These are phyloP conservation scores for Lottia gigantea DNA, from an alignment of 2,888 invertebrate genomes.

Conservation along the genomic window DNA sequence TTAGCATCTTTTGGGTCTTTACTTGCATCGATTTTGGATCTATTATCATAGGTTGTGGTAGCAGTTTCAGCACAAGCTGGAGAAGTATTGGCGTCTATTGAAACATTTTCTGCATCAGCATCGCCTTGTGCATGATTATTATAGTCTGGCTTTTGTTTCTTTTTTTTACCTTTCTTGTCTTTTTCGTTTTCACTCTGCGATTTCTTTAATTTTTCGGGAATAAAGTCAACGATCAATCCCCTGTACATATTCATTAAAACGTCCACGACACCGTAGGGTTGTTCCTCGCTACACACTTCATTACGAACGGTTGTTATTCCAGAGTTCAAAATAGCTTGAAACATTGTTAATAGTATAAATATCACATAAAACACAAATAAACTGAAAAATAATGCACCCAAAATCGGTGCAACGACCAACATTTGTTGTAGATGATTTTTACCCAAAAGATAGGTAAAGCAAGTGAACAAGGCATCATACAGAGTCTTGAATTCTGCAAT, in stretches of 20 bases:
- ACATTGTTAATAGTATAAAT: slow-evolving; percentile 50
- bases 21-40: too few relatives aligned
- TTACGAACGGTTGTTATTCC: slow-evolving; percentile 39
- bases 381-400: slow-evolving; percentile 48
- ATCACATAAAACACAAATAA: slow-evolving; percentile 47
- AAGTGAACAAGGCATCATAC: slow-evolving; percentile 62
- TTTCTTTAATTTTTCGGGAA: slow-evolving; percentile 19
- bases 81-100: too few relatives aligned
- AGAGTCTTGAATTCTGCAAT: slow-evolving; percentile 59
- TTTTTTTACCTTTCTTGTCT: background rate
- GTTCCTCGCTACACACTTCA: slow-evolving; percentile 27
- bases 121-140: too few relatives aligned
- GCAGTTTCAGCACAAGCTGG: too few relatives aligned
- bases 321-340: slow-evolving; percentile 47
- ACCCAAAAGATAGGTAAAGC: slow-evolving; percentile 61
- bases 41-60: too few relatives aligned
- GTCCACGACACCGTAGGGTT: slow-evolving; percentile 27
- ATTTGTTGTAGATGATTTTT: slow-evolving; percentile 44
- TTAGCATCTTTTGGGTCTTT: too few relatives aligned
- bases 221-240: slow-evolving; percentile 22
- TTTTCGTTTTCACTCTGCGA: background rate
- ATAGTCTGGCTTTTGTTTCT: too few relatives aligned
- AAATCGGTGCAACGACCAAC: slow-evolving; percentile 38
- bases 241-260: slow-evolving; percentile 27
- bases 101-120: too few relatives aligned